These are phyloP conservation scores for Lasaia peninsularis DNA, from an alignment of 1,140 invertebrate genomes.

Conservation along the genomic window DNA sequence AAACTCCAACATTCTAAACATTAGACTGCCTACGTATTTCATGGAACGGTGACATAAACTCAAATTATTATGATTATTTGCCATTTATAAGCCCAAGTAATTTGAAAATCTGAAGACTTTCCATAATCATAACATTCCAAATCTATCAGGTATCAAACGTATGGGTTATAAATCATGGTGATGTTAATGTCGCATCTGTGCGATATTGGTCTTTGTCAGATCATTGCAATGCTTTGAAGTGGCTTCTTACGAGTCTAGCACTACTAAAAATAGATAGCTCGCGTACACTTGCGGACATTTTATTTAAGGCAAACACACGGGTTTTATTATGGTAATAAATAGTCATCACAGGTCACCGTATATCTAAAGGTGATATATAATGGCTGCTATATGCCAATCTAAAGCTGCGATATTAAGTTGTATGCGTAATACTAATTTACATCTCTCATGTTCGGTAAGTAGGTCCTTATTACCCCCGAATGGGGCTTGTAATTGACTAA, in stretches of 20 bases:
- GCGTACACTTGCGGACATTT: background rate
- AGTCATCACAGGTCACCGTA: too few species aligned
- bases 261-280: background rate
- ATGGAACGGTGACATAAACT: too few species aligned
- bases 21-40: too few species aligned
- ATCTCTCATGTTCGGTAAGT: too few species aligned
- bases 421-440: too few species aligned
- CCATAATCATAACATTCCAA: background rate
- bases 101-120: background rate
- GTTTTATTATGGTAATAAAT: too few species aligned
- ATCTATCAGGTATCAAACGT: background rate
- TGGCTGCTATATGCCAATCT: too few species aligned
- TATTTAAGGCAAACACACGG: background rate
- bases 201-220: constrained; percentile 10
- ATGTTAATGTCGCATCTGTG: constrained; percentile 2
- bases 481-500: too few species aligned
- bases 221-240: constrained; percentile 8
- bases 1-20: too few species aligned
- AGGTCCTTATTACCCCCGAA: too few species aligned
- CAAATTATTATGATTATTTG: background rate
- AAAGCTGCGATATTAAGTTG: too few species aligned
- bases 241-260: background rate
- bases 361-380: too few species aligned
- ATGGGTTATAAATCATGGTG: background rate
- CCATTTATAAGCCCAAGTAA: background rate